Base-by-base conservation (phyloP, 2,797 vertebrate genomes). In the Kryptopterus vitreolus region DNA sequence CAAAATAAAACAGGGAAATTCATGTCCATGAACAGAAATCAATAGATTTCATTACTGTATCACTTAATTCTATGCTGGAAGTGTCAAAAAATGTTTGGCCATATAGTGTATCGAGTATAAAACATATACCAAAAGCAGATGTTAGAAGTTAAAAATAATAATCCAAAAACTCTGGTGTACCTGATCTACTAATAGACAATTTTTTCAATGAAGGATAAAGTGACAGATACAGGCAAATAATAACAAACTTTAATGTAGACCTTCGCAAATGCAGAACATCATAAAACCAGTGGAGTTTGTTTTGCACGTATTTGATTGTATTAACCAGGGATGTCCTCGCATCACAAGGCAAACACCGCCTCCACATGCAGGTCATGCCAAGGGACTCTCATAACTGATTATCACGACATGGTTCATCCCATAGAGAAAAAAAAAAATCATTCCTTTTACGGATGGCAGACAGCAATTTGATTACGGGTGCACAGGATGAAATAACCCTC, bases 391-490 rank as follows among this genome's bases (percentile, higher is more conserved):
- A 26, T 58, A 2, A 52, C 71, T 43, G 53, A 77, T n/a, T 35
- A 76, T 62, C 57, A 48, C 35, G 57, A 48, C n/a, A 76, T 29
- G 38, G 24, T 26, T 74, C 70, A 57, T 22, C 70, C 58, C 58
- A 62, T 58, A 50, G 74, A 76, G 74, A 63, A 48, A 33, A 48
- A n/a, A n/a, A n/a, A n/a, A n/a, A n/a, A n/a, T n/a, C n/a, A n/a
- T n/a, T n/a, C n/a, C n/a, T n/a, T n/a, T n/a, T n/a, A n/a, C n/a
- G n/a, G n/a, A n/a, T 61, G 38, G 26, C 52, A 66, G 62, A 38
- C 16, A 18, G 50, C 31, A 46, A 77, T 77, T 65, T 68, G 76
- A 77, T 77, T 57, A 77, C 38, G 31, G 62, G 76, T 66, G 3
- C 22, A 55, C 4, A 8, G 61, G 75, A 65, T 73, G 31, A 73